Evolutionary conservation across 2,888 invertebrate species (phyloP).

Genomic region (Drosophila borealis): DNA sequence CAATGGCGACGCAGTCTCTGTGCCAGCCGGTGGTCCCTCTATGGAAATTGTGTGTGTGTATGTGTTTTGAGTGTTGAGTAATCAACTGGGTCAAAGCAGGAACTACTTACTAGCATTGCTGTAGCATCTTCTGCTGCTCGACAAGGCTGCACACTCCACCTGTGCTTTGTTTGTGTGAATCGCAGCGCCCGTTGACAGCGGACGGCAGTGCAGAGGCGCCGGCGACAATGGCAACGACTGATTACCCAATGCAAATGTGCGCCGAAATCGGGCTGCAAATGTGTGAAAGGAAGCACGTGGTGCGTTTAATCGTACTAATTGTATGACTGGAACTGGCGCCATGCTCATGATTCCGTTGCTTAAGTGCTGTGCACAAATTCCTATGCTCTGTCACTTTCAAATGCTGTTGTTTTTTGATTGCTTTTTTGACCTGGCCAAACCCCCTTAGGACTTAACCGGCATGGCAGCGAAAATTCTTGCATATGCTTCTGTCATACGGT

Average conservation of each 20-base stretch:
- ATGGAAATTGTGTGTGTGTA: not conserved
- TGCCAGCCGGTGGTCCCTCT: constrained; percentile 28
- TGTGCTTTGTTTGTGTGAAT: constrained; percentile 12
- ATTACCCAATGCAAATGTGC: constrained; percentile 56
- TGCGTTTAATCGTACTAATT: constrained; percentile 49
- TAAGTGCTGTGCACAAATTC: constrained; percentile 17
- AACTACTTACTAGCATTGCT: constrained; percentile 65
- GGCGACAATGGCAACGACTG: constrained; percentile 19
- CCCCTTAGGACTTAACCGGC: constrained; percentile 43
- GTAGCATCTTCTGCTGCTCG: constrained; percentile 34
- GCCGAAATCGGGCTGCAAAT: constrained; percentile 33
- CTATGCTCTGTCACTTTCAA: constrained; percentile 18
- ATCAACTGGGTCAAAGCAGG: constrained; percentile 2
- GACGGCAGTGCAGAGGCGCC: constrained; percentile 14
- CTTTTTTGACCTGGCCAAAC: constrained; percentile 9
- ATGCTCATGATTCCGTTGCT: constrained; percentile 41
- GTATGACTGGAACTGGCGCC: constrained; percentile 48
- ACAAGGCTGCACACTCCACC: constrained; percentile 10
- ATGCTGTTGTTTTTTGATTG: constrained; percentile 15
- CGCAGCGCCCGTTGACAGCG: constrained; percentile 13
- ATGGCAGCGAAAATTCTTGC: constrained; percentile 42
- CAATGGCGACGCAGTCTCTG: constrained; percentile 74
- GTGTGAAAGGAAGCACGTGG: constrained; percentile 44
- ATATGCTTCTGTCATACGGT: constrained; percentile 21
- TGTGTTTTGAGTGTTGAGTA: constrained; percentile 25